These are phyloP conservation scores for Xestia c-nigrum DNA, from an alignment of 2,888 invertebrate species.

Conservation along the genomic window DNA sequence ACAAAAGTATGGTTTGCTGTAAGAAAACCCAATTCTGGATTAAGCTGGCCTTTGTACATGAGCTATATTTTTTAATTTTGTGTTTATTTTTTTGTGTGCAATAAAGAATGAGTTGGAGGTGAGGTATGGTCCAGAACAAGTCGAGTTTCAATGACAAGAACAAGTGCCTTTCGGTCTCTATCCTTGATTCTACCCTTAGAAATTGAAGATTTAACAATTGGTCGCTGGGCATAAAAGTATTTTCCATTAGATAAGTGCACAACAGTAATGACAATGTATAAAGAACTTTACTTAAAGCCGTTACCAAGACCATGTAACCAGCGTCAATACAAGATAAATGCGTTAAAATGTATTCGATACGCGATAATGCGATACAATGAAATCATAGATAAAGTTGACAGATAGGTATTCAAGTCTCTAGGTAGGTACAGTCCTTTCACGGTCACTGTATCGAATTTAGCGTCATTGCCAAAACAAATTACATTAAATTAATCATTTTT, in stretches of 20 bases:
- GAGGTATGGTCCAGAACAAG: no score
- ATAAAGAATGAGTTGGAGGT: no score
- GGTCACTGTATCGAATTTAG: neutral
- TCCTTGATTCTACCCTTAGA: no score
- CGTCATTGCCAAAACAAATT: no score
- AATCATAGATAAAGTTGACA: conserved; percentile 19
- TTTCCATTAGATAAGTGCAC: neutral
- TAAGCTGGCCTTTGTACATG: no score
- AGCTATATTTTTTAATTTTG: no score
- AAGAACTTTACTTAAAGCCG: neutral
- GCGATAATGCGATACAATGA: neutral
- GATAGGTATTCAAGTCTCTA: neutral
- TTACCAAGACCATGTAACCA: conserved; percentile 12
- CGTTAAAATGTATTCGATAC: neutral
- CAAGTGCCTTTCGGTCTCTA: no score
- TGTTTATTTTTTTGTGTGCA: no score
- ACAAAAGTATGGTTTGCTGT: no score
- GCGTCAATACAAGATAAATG: conserved; percentile 11
- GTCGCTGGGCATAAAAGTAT: neutral
- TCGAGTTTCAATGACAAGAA: no score
- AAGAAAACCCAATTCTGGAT: no score
- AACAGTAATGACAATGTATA: neutral
- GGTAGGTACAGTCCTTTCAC: neutral
- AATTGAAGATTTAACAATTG: neutral
- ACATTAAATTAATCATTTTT: no score